Conservation (phyloP, 2,797 vertebrate genomes). For the Poeciliopsis turneri region DNA sequence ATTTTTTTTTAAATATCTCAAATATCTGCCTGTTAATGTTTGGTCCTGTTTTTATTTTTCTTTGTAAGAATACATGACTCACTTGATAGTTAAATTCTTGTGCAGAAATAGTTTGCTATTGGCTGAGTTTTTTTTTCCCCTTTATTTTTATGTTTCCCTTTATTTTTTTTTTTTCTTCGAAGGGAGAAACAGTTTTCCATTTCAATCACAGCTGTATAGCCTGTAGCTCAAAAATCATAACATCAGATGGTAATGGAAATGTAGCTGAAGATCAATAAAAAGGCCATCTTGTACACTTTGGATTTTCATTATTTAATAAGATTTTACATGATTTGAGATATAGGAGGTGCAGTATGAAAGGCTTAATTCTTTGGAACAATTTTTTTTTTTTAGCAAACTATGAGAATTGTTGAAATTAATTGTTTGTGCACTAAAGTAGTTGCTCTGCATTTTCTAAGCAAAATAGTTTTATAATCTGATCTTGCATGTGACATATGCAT, state of each 20-base stretch:
- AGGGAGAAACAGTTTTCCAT: background rate
- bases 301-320: background rate
- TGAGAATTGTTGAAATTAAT: no score
- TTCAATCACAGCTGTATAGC: background rate
- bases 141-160: background rate
- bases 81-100: background rate
- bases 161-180: background rate
- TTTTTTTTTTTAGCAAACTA: no score
- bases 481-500: background rate
- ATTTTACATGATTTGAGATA: background rate
- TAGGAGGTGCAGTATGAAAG: background rate
- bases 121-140: background rate
- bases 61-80: background rate
- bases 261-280: background rate
- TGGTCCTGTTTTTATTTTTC: background rate
- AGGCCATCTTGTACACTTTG: background rate
- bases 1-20: no score
- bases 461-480: background rate
- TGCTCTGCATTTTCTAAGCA: no score
- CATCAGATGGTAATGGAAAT: background rate
- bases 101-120: background rate
- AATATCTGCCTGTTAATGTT: background rate
- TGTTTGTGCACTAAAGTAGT: no score
- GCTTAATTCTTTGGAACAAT: background rate
- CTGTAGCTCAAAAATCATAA: background rate